Evolutionary conservation across 2,113 vertebrate genomes (phyloP), one percentile per base, ranked within the genome.

Genomic region (Chloebia gouldiae): DNA sequence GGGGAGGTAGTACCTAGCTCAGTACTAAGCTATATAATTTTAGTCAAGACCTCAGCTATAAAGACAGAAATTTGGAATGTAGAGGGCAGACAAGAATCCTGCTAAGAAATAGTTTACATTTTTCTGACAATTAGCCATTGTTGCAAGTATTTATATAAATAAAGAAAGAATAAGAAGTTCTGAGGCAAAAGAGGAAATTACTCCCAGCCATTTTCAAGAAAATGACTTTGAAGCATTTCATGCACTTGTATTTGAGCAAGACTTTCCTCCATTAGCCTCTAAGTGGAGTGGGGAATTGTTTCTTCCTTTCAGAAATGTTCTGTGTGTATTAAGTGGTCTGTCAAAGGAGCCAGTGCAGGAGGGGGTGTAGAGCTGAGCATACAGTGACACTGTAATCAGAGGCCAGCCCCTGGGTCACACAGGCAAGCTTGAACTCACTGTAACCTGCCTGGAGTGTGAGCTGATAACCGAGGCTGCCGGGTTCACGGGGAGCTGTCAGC

Each of bases 81-180:
- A 84, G 66, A 79, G 65, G 75, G 61, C 72, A 96, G 85, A 61
- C 90, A 93, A 83, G 73, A 86, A 96, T 95, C 59, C 76, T 61
- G 39, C 91, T 92, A 63, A 92, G 93, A 92, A 92, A 93, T 89
- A 91, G 57, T 61, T 86, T 88, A 66, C 82, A 95, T 95, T 96
- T 95, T 93, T 92, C 91, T 81, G 78, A 93, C 81, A 92, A 88
- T 83, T 89, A 95, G 57, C 76, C 72, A 90, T 96, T 94, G 84
- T 93, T 94, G 49, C 44, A 84, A 95, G n/a, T 78, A 83, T 92
- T 86, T 93, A 68, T 88, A 64, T 88, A n/a, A 64, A 59, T 42
- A n/a, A 81, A 77, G 44, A 42, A 79, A 45, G 6, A 28, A 17
- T 31, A 76, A 37, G 39, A 85, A 56, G 19, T 73, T 95, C 80